phyloP scores from a whole-genome alignment of 2,888 invertebrate genomes.

The Bedellia somnulentella region DNA sequence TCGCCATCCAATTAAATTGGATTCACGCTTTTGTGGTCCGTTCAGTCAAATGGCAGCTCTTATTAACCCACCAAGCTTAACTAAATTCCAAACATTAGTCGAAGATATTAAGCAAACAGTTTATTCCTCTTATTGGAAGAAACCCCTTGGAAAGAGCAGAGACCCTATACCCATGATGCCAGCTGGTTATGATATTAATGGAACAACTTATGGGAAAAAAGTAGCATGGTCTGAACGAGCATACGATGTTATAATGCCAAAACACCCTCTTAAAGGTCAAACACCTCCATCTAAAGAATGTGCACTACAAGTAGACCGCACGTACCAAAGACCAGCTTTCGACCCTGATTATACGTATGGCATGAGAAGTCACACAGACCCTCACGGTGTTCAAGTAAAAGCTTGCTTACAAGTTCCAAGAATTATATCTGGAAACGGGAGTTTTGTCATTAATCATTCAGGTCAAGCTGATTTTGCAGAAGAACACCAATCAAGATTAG shows the following conservation, averaged over 20 bases:
- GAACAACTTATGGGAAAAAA: slow-evolving; percentile 33
- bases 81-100: slow-evolving; percentile 33
- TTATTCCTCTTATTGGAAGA: slow-evolving; percentile 39
- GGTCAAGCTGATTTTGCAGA: slow-evolving; percentile 39
- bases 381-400: slow-evolving; percentile 43
- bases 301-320: slow-evolving; percentile 24
- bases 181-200: slow-evolving; percentile 24
- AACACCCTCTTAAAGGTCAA: slow-evolving; percentile 25
- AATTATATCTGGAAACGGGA: slow-evolving; percentile 26
- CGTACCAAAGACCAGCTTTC: slow-evolving; percentile 39
- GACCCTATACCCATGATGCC: slow-evolving; percentile 41
- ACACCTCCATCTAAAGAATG: slow-evolving; percentile 21
- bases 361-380: slow-evolving; percentile 33
- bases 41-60: slow-evolving; percentile 20
- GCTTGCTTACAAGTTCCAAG: slow-evolving; percentile 41
- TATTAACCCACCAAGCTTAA: slow-evolving; percentile 27
- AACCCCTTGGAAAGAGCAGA: slow-evolving; percentile 20
- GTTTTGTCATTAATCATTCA: slow-evolving; percentile 26
- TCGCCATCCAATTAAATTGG: slow-evolving; percentile 23
- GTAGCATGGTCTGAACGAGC: slow-evolving; percentile 21
- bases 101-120: slow-evolving; percentile 34
- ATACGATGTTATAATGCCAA: slow-evolving; percentile 42
- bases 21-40: slow-evolving; percentile 26
- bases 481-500: slow-evolving; percentile 27
- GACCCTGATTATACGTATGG: slow-evolving; percentile 44